These are phyloP conservation scores for Contarinia nasturtii DNA, from an alignment of 1,140 invertebrate species.

Conservation along the genomic window DNA sequence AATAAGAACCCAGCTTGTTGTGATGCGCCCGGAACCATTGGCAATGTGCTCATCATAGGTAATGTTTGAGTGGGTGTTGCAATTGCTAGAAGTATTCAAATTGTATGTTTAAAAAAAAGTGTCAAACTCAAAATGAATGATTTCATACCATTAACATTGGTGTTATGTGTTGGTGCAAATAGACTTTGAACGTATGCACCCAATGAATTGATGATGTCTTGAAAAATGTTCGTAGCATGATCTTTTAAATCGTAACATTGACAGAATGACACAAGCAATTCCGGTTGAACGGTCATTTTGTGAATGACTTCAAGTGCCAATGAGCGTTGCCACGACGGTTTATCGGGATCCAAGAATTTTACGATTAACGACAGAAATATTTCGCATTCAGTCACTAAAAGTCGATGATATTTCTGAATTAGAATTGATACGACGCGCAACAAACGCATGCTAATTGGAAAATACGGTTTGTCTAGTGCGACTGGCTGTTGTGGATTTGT, in stretches of 20 bases:
- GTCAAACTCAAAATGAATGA: not conserved
- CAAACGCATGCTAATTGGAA: conserved; percentile 89
- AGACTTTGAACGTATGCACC: conserved; percentile 90
- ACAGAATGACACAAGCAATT: conserved; percentile 79
- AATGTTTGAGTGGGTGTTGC: not conserved
- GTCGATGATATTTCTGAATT: conserved; percentile 80
- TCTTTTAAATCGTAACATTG: conserved; percentile 85
- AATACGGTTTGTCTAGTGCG: conserved; percentile 78
- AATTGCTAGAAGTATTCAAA: not conserved
- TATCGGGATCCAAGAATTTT: conserved; percentile 92
- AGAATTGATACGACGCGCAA: conserved; percentile 82
- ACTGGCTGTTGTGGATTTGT: conserved; percentile 33
- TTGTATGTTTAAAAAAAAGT: not conserved
- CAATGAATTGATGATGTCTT: conserved; percentile 88
- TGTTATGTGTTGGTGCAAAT: conserved; percentile 32
- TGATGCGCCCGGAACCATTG: conserved; percentile 53
- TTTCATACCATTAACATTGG: not conserved
- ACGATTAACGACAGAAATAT: conserved; percentile 94
- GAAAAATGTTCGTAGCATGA: conserved; percentile 81
- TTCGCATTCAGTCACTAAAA: conserved; percentile 94
- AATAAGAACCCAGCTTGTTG: conserved; percentile 86
- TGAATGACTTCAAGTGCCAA: conserved; percentile 89
- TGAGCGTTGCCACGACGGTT: conserved; percentile 87
- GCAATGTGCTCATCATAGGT: conserved; percentile 25
- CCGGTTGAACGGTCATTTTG: conserved; percentile 76